Evolutionary conservation across 2,113 vertebrate species (phyloP), one percentile per base, ranked within the genome.

Genomic region (Phaethon lepturus): DNA sequence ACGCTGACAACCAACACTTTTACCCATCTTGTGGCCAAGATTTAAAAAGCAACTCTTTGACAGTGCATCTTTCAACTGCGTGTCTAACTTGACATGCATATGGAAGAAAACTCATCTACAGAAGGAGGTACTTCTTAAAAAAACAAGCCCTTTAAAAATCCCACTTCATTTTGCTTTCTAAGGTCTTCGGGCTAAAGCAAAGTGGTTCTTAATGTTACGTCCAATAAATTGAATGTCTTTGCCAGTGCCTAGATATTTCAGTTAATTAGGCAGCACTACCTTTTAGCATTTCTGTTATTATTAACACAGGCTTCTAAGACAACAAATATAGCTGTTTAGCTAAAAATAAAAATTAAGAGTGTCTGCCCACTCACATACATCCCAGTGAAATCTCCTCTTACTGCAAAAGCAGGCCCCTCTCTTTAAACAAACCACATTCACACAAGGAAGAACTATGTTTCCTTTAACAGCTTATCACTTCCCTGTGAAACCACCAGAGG

Each of bases 1-100:
- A 87, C 81, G 76, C 5, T 89, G 91, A 94, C 83, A 93, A 94
- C 83, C 89, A 92, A 92, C 64, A 81, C 47, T 84, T 91, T 66
- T 52, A 94, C 26, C 47, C 38, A 40, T 24, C 56, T 63, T 84
- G 38, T 3, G 3, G 93, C 73, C 93, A 96, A 86, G 66, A 88
- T 50, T 77, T 55, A 3, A 0, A 11, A 69, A 73, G 53, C 76
- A 11, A 10, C 31, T 31, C 22, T 47, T 86, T 93, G 40, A 84
- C 59, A 74, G 26, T 25, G 26, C 42, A 66, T 74, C 47, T 90
- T 55, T 62, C 59, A 93, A 25, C 23, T 75, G 40, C 14, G 8
- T 73, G 44, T 60, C 26, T 53, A 76, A 82, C 18, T 38, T 73
- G 50, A 78, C 56, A 56, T 0, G 7, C 15, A 35, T 6, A 93